Percentiles rank a stretch among this genome's conserved stretches.
Conservation (phyloP, 1,140 invertebrate species). For the Eciton burchellii region DNA sequence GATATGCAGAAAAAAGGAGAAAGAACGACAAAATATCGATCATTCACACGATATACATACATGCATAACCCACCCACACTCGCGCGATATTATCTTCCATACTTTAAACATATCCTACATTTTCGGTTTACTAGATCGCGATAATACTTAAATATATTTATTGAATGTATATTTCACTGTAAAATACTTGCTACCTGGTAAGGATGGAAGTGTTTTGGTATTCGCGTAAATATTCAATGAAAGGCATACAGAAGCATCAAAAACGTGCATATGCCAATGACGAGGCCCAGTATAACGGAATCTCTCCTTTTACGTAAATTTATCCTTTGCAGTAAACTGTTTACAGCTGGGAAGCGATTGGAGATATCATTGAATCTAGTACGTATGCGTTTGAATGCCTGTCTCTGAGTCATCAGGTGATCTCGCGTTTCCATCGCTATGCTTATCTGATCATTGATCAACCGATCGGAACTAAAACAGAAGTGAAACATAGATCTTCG, state of each 20-base stretch:
- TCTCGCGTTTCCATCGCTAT: conserved; percentile 98
- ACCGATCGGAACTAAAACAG: conserved; percentile 92
- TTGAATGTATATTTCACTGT: conserved; percentile 54
- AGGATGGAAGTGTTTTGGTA: conserved; percentile 68
- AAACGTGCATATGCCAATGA: conserved; percentile 95
- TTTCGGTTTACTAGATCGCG: conserved; percentile 53
- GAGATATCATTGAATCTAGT: conserved; percentile 97
- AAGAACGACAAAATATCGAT: not conserved
- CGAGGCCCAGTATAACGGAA: conserved; percentile 94
- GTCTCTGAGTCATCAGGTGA: conserved; percentile 94
- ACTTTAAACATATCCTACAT: not conserved
- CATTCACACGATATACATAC: conserved; percentile 41
- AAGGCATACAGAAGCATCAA: conserved; percentile 94
- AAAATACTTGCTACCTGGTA: conserved; percentile 45
- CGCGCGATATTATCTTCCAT: not conserved
- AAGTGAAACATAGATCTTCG: not conserved
- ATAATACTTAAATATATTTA: conserved; percentile 54
- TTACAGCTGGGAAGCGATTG: conserved; percentile 95
- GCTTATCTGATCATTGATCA: conserved; percentile 98
- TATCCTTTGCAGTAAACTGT: conserved; percentile 96
- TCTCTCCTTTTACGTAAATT: conserved; percentile 96
- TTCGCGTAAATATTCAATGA: conserved; percentile 83
- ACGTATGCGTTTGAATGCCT: conserved; percentile 95
- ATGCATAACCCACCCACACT: too few species aligned
- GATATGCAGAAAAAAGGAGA: not conserved